These are phyloP conservation scores for Aepyceros melampus DNA, from an alignment of 2,113 vertebrate genomes.

Conservation along the genomic window DNA sequence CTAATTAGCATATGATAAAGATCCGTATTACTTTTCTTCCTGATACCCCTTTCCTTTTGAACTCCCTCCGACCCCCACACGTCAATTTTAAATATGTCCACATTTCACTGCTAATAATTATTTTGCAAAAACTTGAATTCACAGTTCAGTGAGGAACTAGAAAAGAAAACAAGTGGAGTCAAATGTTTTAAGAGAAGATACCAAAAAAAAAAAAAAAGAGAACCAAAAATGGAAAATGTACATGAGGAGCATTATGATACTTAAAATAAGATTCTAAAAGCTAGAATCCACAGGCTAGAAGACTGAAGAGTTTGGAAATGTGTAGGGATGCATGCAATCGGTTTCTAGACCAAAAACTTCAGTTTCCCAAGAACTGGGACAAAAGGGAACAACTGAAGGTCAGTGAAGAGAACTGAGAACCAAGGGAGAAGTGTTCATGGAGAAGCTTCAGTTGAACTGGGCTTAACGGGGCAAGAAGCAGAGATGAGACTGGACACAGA, in stretches of 20 bases:
- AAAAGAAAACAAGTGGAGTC: not conserved
- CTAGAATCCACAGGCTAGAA: not conserved
- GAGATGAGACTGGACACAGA: not conserved
- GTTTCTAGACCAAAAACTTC: not conserved
- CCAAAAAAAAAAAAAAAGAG: not conserved
- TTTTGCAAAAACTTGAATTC: not conserved
- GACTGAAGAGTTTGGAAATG: not conserved
- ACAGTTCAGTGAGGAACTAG: not conserved
- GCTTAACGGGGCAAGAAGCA: not conserved
- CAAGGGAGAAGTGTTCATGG: not conserved
- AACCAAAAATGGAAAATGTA: not conserved
- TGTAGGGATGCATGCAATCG: not conserved
- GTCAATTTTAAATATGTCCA: not conserved
- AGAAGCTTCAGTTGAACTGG: not conserved
- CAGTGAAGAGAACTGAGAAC: not conserved
- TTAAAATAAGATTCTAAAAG: not conserved
- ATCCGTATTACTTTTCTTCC: not conserved
- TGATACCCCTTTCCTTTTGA: not conserved
- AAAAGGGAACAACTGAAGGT: not conserved
- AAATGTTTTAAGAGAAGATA: not conserved
- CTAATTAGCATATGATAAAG: not conserved
- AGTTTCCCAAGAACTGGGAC: not conserved
- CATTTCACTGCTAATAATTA: not conserved
- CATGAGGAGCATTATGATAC: not conserved
- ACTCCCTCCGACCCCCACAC: not conserved